Conservation (phyloP, 2,888 invertebrate species). For the Rhimphoctona megacephalus region DNA sequence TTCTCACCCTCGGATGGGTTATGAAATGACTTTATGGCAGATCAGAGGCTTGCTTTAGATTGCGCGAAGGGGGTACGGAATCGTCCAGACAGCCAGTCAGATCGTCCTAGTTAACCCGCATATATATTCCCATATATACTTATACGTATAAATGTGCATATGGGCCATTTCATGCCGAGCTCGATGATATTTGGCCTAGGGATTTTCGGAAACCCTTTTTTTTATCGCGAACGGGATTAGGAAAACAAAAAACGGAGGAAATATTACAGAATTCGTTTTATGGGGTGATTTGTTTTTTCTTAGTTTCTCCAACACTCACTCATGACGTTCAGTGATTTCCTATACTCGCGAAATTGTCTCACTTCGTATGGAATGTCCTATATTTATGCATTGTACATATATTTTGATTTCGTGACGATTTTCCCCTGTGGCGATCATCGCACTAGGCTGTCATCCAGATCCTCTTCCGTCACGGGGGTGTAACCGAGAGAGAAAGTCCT, state of each 20-base stretch:
- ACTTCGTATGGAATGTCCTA: slow-evolving; percentile 8
- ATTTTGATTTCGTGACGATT: slow-evolving; percentile 37
- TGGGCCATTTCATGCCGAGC: slow-evolving; percentile 10
- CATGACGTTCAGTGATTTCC: neutral
- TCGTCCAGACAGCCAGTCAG: slow-evolving; percentile 53
- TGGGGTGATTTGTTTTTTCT: neutral
- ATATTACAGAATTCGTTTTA: neutral
- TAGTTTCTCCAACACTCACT: neutral
- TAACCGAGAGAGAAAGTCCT: slow-evolving; percentile 29
- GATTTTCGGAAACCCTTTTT: neutral
- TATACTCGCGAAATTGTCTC: neutral
- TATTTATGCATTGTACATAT: slow-evolving; percentile 26
- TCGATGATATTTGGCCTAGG: neutral
- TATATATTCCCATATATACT: slow-evolving; percentile 59
- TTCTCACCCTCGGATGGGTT: slow-evolving; percentile 78
- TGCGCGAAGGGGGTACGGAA: slow-evolving; percentile 77
- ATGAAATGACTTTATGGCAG: slow-evolving; percentile 85
- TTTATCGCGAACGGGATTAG: neutral
- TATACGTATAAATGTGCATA: slow-evolving; percentile 31
- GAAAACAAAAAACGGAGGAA: neutral
- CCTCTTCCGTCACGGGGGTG: slow-evolving; percentile 54
- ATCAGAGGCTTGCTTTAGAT: slow-evolving; percentile 84
- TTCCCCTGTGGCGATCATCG: slow-evolving; percentile 45
- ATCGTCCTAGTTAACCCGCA: slow-evolving; percentile 54
- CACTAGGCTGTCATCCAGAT: slow-evolving; percentile 48